Evolutionary conservation across 2,797 vertebrate genomes (phyloP).

Genomic region (Sorex maritimensis): DNA sequence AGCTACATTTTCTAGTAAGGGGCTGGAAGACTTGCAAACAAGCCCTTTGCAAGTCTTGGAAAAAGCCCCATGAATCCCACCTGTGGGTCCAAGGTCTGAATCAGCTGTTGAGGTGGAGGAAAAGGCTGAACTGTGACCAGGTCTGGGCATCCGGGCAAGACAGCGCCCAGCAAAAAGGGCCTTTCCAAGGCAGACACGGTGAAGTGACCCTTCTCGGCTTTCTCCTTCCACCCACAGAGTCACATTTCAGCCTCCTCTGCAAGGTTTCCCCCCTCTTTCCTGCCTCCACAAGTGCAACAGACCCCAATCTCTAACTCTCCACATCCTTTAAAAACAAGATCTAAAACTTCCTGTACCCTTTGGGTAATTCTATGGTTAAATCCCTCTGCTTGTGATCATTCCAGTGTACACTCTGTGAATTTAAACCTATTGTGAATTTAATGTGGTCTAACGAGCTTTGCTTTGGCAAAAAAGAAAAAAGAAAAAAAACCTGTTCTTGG

Average conservation of each 20-base stretch:
- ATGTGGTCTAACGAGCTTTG: conserved; percentile 76
- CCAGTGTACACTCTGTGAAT: conserved; percentile 40
- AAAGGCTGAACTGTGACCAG: not conserved
- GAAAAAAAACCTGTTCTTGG: conserved; percentile 60
- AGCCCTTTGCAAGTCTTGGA: not conserved
- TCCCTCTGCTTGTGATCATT: not conserved
- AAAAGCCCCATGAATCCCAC: not conserved
- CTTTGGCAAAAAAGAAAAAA: conserved; percentile 10
- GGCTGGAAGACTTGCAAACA: no score
- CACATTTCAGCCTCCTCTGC: not conserved
- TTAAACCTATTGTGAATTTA: conserved; percentile 76
- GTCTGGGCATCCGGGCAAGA: not conserved
- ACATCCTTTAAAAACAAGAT: not conserved
- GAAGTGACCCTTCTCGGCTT: not conserved
- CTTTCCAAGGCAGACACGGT: not conserved
- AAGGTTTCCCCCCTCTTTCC: no score
- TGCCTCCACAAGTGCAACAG: not conserved
- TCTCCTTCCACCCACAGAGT: not conserved
- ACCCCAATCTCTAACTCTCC: not conserved
- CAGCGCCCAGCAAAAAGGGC: not conserved
- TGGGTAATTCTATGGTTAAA: conserved; percentile 50
- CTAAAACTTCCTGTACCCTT: conserved; percentile 1
- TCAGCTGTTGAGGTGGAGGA: not conserved
- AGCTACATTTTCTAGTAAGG: not conserved
- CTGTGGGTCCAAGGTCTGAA: not conserved